phyloP scores from a whole-genome alignment of 2,113 vertebrate genomes.

The Myocastor coypus region DNA sequence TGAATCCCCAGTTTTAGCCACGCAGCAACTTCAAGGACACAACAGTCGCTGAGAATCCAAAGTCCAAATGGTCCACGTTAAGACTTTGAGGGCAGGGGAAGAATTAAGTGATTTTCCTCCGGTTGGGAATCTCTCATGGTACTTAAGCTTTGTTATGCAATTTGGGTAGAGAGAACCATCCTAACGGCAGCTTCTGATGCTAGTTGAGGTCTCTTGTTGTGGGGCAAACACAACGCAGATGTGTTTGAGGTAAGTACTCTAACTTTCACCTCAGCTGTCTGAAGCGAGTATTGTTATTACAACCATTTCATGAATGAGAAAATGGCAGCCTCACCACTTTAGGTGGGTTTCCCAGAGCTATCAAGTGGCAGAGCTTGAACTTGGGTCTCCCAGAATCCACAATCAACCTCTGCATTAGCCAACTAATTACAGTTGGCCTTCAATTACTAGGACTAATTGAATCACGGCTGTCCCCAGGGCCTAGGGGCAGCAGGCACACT shows the following conservation, averaged over 20 bases:
- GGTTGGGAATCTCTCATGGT: background rate
- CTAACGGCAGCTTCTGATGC: background rate
- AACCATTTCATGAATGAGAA: background rate
- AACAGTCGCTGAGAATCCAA: conserved; percentile 16
- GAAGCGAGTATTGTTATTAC: background rate
- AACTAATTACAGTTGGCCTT: background rate
- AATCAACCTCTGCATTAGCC: conserved; percentile 1
- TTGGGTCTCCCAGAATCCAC: background rate
- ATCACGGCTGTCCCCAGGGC: background rate
- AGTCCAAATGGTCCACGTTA: background rate
- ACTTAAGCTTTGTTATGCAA: background rate
- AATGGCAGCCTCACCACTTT: background rate
- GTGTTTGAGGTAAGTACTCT: background rate
- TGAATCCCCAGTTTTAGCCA: background rate
- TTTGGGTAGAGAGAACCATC: conserved; percentile 15
- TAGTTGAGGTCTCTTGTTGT: background rate
- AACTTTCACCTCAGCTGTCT: background rate
- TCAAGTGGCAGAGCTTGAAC: conserved; percentile 29
- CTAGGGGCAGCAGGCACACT: background rate
- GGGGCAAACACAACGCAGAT: background rate
- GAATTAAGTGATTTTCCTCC: background rate
- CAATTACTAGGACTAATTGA: background rate
- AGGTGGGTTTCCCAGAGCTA: background rate
- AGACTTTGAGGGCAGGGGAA: background rate
- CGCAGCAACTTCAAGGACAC: conserved; percentile 49